A percentile compares a stretch with the other conserved stretches of the same genome.
These are phyloP conservation scores for Paramisgurnus dabryanus DNA, from an alignment of 2,113 vertebrate species.

Conservation along the genomic window DNA sequence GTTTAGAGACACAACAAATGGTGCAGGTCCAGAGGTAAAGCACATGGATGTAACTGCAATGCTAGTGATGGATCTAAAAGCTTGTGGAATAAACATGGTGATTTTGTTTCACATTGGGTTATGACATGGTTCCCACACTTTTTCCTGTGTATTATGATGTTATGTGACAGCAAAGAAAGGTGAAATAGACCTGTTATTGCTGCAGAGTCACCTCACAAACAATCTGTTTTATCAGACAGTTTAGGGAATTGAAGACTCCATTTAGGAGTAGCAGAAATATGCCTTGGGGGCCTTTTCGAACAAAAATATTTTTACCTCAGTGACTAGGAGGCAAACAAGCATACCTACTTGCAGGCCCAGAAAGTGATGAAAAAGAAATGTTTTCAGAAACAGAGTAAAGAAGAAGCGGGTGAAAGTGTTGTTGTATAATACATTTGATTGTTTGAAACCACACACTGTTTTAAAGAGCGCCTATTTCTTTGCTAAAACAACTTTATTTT, in stretches of 20 bases:
- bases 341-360: background rate
- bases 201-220: constrained; percentile 7
- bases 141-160: constrained; percentile 18
- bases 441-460: too few relatives aligned
- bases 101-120: constrained; percentile 10
- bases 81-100: constrained; percentile 4
- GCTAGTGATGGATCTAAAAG: constrained; percentile 5
- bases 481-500: too few relatives aligned
- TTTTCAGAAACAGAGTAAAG: background rate
- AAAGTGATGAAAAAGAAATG: constrained; percentile 1
- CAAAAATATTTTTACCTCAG: constrained; percentile 2
- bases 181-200: constrained; percentile 20
- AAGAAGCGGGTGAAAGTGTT: too few relatives aligned
- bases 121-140: background rate
- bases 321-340: background rate
- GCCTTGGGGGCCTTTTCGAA: constrained; percentile 4
- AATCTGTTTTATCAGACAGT: constrained; percentile 21
- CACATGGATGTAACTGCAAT: background rate
- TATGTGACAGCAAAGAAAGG: constrained; percentile 17
- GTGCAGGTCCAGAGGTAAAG: too few relatives aligned
- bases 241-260: constrained; percentile 45
- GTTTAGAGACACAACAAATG: too few relatives aligned
- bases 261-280: background rate
- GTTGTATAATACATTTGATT: too few relatives aligned
- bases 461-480: too few relatives aligned